These are phyloP conservation scores for Trypoxylus dichotomus DNA, from an alignment of 1,140 invertebrate genomes.

Conservation along the genomic window DNA sequence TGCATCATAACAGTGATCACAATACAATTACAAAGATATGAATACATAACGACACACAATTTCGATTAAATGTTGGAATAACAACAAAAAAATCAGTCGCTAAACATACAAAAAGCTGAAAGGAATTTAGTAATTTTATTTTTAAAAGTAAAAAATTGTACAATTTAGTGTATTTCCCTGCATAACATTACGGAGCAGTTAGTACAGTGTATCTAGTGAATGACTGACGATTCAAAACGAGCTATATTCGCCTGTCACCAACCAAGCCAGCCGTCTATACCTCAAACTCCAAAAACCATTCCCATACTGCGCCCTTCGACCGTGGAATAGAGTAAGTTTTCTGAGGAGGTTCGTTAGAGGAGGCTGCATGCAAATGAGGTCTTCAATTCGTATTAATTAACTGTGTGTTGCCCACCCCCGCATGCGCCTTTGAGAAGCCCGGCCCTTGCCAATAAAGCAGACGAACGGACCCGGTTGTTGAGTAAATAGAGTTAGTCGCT, in stretches of 20 bases:
- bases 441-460: constrained; percentile 43
- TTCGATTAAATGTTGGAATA: too few species aligned
- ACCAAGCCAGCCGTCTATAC: neutral
- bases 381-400: constrained; percentile 44
- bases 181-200: constrained; percentile 12
- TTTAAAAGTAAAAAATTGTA: too few species aligned
- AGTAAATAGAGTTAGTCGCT: constrained; percentile 45
- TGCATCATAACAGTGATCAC: too few species aligned
- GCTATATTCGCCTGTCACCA: neutral
- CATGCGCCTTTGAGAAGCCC: constrained; percentile 40
- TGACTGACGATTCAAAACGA: constrained; percentile 4
- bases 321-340: constrained; percentile 28
- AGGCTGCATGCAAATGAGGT: constrained; percentile 41
- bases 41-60: too few species aligned
- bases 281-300: constrained; percentile 30
- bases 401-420: constrained; percentile 38
- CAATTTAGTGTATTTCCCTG: neutral
- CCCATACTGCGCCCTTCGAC: constrained; percentile 19
- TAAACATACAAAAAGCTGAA: too few species aligned
- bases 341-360: constrained; percentile 40
- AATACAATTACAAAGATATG: too few species aligned
- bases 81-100: too few species aligned
- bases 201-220: constrained; percentile 25
- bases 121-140: too few species aligned
- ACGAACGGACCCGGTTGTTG: constrained; percentile 42